Evolutionary conservation across 1,140 invertebrate species (phyloP).

Genomic region (Zophobas atratus): DNA sequence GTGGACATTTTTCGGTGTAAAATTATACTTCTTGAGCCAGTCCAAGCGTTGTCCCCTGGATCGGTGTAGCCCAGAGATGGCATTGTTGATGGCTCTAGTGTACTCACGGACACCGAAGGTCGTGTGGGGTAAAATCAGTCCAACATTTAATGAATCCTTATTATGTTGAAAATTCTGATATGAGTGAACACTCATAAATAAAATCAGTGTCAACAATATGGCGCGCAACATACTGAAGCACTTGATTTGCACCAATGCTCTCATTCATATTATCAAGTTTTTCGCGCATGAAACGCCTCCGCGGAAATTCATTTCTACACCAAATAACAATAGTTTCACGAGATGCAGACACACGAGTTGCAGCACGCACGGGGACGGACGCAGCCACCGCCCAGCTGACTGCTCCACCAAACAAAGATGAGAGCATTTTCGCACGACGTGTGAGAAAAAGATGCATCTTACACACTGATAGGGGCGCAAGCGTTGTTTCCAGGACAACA

Average conservation of each 20-base stretch:
- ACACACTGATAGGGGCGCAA: slow-evolving; percentile 47
- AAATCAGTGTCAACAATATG: slow-evolving; percentile 49
- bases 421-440: slow-evolving; percentile 15
- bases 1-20: slow-evolving; percentile 75
- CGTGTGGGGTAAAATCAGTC: slow-evolving; percentile 77
- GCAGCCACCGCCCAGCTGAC: slow-evolving; percentile 60
- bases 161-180: slow-evolving; percentile 49
- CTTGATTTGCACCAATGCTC: not conserved
- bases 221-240: slow-evolving; percentile 45
- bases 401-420: slow-evolving; percentile 46
- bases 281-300: slow-evolving; percentile 20
- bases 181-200: slow-evolving; percentile 43
- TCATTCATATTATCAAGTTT: slow-evolving; percentile 38
- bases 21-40: slow-evolving; percentile 77
- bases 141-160: slow-evolving; percentile 69
- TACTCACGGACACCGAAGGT: slow-evolving; percentile 79
- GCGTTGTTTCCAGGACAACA: slow-evolving; percentile 59
- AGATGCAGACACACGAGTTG: slow-evolving; percentile 45
- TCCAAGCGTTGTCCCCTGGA: slow-evolving; percentile 72
- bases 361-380: slow-evolving; percentile 52
- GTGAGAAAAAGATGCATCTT: slow-evolving; percentile 41
- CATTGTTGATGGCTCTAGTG: slow-evolving; percentile 77
- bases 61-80: slow-evolving; percentile 74
- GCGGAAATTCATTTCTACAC: slow-evolving; percentile 33
- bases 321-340: slow-evolving; percentile 37